These are phyloP conservation scores for Episyrphus balteatus DNA, from an alignment of 1,140 invertebrate genomes.

Conservation along the genomic window DNA sequence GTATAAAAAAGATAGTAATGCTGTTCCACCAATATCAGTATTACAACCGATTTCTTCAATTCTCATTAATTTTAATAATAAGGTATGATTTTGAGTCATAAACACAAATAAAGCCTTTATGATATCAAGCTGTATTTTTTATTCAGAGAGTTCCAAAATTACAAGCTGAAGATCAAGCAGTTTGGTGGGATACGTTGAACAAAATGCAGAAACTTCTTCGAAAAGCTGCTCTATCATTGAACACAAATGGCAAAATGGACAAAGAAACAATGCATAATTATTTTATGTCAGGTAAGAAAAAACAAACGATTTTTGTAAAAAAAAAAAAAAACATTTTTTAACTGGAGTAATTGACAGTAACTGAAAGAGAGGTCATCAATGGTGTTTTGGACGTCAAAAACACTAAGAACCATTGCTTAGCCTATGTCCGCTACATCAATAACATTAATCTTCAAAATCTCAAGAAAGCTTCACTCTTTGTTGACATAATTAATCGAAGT, in stretches of 20 bases:
- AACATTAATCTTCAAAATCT: conserved; percentile 95
- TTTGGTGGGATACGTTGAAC: conserved; percentile 94
- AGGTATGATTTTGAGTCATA: conserved; percentile 47
- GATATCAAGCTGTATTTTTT: background rate
- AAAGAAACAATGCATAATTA: conserved; percentile 95
- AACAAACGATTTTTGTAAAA: conserved; percentile 2
- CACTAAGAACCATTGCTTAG: conserved; percentile 92
- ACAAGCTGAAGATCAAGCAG: conserved; percentile 89
- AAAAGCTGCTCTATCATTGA: conserved; percentile 79
- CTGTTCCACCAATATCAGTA: conserved; percentile 84
- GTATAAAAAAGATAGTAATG: conserved; percentile 95
- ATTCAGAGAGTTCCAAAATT: conserved; percentile 78
- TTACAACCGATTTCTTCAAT: conserved; percentile 96
- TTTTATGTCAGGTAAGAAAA: conserved; percentile 85
- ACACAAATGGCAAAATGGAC: conserved; percentile 73
- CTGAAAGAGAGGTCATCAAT: conserved; percentile 93
- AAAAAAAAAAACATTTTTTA: background rate
- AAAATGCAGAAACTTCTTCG: conserved; percentile 92
- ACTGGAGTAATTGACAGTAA: conserved; percentile 54
- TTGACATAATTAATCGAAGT: conserved; percentile 88
- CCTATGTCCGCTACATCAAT: conserved; percentile 91
- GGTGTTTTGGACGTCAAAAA: conserved; percentile 89
- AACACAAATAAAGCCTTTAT: background rate
- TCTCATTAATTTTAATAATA: conserved; percentile 95
- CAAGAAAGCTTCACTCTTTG: conserved; percentile 85